Base-by-base conservation (phyloP, 2,113 vertebrate genomes). In the Trogon melanurus region DNA sequence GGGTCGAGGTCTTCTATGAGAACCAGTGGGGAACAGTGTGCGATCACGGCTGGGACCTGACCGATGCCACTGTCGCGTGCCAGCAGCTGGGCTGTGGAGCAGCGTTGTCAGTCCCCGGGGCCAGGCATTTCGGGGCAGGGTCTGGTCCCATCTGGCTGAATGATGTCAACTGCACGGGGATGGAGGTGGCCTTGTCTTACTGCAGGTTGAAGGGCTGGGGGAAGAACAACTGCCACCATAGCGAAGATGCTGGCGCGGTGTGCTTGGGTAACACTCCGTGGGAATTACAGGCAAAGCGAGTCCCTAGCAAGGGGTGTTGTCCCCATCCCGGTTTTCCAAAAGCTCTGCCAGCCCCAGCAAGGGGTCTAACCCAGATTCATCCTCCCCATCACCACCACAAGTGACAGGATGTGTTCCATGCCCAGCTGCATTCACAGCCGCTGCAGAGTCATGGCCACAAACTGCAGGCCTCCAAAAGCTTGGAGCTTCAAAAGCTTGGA, bases 21-120 rank as follows among this genome's bases (percentile, higher is more conserved):
- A 78, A 88, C 29, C 56, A 22, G 26, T 97, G 95, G 96, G 97
- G 96, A 26, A 92, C 74, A 1, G 87, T 96, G 8, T 96, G 95
- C 6, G 76, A 91, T 2, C 30, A 88, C n/a, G 54, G 70, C 36
- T 94, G 87, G 90, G 83, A 66, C 54, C 20, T 94, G 20, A 9
- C 18, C 0, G 92, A 96, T 10, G 95, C 91, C 10, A 30, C 21
- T 1, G 95, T 95, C 34, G 88, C 94, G 10, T 97, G 96, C 62
- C 45, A 66, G 65, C 95, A 97, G 47, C 50, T 95, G 10, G 92
- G 93, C 36, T 97, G 96, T 0, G 92, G 94, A 10, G 20, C 9
- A 0, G 86, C 53, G 2, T 14, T 92, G 6, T 19, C 66, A 3
- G 62, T 50, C 30, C 13, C n/a, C 0, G 4, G 2, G 1, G 23